These are phyloP conservation scores for Psylliodes chrysocephalus DNA, from an alignment of 2,888 invertebrate genomes.

Conservation along the genomic window DNA sequence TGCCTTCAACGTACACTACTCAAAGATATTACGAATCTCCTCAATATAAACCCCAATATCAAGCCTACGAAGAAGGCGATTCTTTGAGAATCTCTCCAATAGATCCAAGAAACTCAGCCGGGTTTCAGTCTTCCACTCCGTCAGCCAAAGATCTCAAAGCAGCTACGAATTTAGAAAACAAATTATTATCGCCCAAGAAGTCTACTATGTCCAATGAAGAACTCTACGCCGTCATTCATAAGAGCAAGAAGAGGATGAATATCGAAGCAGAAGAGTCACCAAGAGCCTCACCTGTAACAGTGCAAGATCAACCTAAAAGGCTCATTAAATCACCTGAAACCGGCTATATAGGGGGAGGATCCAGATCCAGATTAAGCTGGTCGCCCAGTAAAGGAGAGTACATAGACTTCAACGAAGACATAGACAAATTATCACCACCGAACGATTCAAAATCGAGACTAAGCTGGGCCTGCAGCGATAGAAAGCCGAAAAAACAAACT, in stretches of 20 bases:
- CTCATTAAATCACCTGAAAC: slow-evolving; percentile 69
- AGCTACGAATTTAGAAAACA: slow-evolving; percentile 66
- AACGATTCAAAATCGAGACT: slow-evolving; percentile 61
- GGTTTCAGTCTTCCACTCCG: slow-evolving; percentile 77
- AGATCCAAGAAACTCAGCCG: slow-evolving; percentile 70
- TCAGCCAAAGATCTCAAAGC: slow-evolving; percentile 65
- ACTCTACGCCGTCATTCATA: slow-evolving; percentile 80
- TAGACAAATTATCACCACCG: slow-evolving; percentile 58
- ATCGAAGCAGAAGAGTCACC: slow-evolving; percentile 70
- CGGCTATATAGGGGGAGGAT: slow-evolving; percentile 69
- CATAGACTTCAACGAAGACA: slow-evolving; percentile 59
- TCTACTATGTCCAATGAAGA: slow-evolving; percentile 84
- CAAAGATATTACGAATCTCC: slow-evolving; percentile 41
- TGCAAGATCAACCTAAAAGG: slow-evolving; percentile 53
- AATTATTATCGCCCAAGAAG: slow-evolving; percentile 73
- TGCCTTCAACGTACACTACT: slow-evolving; percentile 42
- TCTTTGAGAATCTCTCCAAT: slow-evolving; percentile 74
- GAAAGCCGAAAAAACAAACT: slow-evolving; percentile 73
- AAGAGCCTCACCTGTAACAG: slow-evolving; percentile 61
- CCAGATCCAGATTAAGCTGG: slow-evolving; percentile 73
- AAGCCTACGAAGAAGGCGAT: slow-evolving; percentile 54
- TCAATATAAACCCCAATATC: slow-evolving; percentile 8
- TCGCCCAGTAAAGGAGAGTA: slow-evolving; percentile 67
- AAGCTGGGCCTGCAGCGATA: slow-evolving; percentile 71
- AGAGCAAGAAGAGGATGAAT: slow-evolving; percentile 78